Conservation (phyloP, 1,140 invertebrate species). For the Drosophila aff. region DNA sequence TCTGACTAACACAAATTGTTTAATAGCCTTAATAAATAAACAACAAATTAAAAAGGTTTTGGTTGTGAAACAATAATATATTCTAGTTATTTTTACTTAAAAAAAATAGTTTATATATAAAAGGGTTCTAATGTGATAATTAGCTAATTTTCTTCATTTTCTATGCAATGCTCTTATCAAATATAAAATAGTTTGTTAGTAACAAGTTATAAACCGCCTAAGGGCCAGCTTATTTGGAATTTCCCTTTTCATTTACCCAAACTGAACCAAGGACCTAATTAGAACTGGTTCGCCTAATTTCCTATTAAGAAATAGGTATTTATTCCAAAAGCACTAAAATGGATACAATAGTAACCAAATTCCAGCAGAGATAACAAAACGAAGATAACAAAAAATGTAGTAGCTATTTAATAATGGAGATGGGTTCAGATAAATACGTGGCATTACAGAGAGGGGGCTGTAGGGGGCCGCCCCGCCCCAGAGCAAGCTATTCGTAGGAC, state of each 20-base stretch:
- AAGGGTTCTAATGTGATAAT: background rate
- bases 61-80: too few relatives aligned
- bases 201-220: background rate
- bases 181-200: background rate
- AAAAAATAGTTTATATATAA: background rate
- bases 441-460: slow-evolving; percentile 9
- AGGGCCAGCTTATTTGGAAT: background rate
- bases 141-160: background rate
- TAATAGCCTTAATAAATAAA: too few relatives aligned
- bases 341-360: slow-evolving; percentile 2
- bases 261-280: background rate
- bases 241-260: background rate
- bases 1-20: too few relatives aligned
- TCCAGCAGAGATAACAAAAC: background rate
- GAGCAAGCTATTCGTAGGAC: slow-evolving; percentile 26
- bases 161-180: too few relatives aligned
- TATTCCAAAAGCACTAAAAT: background rate
- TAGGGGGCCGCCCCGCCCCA: background rate
- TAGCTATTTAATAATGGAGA: slow-evolving; percentile 32
- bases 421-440: slow-evolving; percentile 39
- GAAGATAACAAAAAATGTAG: slow-evolving; percentile 18
- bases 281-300: background rate
- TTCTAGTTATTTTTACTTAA: too few relatives aligned
- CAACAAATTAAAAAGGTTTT: too few relatives aligned
- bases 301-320: background rate